Conservation (phyloP, 2,113 vertebrate genomes). For the Canis aureus region DNA sequence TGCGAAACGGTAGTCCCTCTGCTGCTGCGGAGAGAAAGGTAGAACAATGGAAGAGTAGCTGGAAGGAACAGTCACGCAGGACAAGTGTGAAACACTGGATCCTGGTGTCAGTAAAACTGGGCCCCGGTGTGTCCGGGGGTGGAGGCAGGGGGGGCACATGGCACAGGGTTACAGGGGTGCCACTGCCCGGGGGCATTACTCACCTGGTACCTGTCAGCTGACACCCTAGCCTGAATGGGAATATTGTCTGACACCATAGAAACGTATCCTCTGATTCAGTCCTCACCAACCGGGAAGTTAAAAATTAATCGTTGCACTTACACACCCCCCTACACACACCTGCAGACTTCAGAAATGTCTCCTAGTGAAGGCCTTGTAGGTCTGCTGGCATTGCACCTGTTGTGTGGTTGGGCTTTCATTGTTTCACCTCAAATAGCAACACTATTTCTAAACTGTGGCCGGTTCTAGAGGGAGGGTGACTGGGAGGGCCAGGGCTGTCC, state of each 20-base stretch:
- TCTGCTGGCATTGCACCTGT: not conserved
- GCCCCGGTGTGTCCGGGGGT: not conserved
- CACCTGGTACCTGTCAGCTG: slow-evolving; percentile 39
- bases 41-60: slow-evolving; percentile 10
- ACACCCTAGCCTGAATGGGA: slow-evolving; percentile 25
- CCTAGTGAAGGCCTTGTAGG: not conserved
- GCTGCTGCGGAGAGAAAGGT: not conserved
- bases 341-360: not conserved
- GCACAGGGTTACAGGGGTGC: not conserved
- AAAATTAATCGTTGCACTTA: not conserved
- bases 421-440: not conserved
- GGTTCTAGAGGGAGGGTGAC: not conserved
- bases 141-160: too few relatives aligned
- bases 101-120: slow-evolving; percentile 25
- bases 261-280: not conserved
- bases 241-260: not conserved
- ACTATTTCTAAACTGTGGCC: not conserved
- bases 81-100: not conserved
- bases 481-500: rapidly evolving
- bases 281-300: not conserved
- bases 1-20: not conserved
- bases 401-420: not conserved
- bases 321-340: rapidly evolving
- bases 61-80: not conserved
- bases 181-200: not conserved